Conservation (phyloP, 2,113 vertebrate species). For the Recurvirostra avosetta region DNA sequence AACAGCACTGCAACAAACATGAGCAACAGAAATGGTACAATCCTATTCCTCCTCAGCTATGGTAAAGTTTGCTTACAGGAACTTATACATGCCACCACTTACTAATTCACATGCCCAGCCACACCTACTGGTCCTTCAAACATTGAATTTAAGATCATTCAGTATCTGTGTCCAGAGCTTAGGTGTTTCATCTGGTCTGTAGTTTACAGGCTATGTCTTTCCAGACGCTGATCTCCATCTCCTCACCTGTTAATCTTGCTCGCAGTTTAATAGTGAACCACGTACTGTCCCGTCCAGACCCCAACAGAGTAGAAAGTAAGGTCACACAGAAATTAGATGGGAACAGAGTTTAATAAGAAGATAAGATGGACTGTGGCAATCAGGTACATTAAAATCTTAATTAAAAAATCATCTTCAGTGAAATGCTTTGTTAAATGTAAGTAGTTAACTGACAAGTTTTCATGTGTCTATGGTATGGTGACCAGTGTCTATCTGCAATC, state of each 20-base stretch:
- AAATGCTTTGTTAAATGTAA: not conserved
- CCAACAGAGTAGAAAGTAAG: not conserved
- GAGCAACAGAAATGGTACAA: not conserved
- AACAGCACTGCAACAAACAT: not conserved
- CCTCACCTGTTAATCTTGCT: not conserved
- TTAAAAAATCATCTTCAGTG: not conserved
- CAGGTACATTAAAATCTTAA: not conserved
- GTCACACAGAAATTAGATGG: not conserved
- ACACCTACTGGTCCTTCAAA: not conserved
- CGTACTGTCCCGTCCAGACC: not conserved
- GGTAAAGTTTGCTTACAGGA: accelerated
- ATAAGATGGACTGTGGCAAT: not conserved
- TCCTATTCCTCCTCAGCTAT: not conserved
- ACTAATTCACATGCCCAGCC: not conserved
- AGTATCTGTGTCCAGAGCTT: not conserved
- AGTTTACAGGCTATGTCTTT: not conserved
- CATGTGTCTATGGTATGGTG: not conserved
- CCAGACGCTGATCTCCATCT: not conserved
- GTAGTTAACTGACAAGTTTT: not conserved
- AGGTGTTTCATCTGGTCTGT: not conserved
- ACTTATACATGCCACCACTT: accelerated
- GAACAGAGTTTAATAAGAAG: not conserved
- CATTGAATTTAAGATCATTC: not conserved
- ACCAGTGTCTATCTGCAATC: not conserved
- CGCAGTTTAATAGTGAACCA: not conserved